These are phyloP conservation scores for Hiodon tergisus DNA, from an alignment of 2,113 vertebrate genomes.

Conservation along the genomic window DNA sequence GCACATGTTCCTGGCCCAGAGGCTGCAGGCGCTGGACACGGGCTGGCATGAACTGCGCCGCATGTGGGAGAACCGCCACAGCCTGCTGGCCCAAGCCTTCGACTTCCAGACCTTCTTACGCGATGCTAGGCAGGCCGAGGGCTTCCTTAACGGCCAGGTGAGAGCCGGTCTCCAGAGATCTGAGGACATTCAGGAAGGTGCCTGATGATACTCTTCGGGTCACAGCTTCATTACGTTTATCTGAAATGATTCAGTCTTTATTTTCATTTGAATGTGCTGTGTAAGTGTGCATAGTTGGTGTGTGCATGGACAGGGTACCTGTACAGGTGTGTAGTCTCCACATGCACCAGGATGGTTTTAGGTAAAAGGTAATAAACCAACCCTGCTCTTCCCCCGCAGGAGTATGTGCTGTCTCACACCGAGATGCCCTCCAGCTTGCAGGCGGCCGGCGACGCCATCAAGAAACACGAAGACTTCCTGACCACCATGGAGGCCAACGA, in stretches of 20 bases:
- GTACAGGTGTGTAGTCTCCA: neutral
- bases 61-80: conserved; percentile 90
- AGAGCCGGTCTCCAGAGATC: neutral
- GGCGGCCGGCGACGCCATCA: conserved; percentile 80
- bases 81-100: conserved; percentile 77
- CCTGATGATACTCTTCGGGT: neutral
- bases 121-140: conserved; percentile 85
- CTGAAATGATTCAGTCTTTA: too few relatives aligned
- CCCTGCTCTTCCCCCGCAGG: conserved; percentile 56
- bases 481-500: conserved; percentile 87
- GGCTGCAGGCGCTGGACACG: conserved; percentile 81
- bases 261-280: too few relatives aligned
- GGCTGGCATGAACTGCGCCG: conserved; percentile 87
- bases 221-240: neutral
- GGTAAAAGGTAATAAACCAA: neutral
- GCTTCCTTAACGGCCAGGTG: conserved; percentile 89
- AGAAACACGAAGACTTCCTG: conserved; percentile 87
- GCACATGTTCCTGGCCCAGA: conserved; percentile 79
- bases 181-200: fast-evolving
- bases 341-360: neutral
- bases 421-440: conserved; percentile 85
- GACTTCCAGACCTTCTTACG: conserved; percentile 86
- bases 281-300: too few relatives aligned
- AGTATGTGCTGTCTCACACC: conserved; percentile 82
- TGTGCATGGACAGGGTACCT: too few relatives aligned